These are phyloP conservation scores for Leptopilina drosophilae DNA, from an alignment of 2,888 invertebrate species.

Conservation along the genomic window DNA sequence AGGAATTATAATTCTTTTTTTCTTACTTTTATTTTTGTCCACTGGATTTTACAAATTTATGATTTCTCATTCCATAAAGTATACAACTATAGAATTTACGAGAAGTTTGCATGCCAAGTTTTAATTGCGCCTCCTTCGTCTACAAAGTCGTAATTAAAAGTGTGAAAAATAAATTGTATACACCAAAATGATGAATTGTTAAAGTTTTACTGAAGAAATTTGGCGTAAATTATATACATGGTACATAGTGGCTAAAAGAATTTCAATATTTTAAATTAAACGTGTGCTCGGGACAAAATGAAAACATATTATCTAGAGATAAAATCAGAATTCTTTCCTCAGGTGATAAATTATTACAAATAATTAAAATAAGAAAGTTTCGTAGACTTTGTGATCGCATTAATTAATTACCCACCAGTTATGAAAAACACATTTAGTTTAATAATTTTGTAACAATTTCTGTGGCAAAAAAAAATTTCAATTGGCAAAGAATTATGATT, in stretches of 20 bases:
- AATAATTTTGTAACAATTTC: too few relatives aligned
- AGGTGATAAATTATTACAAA: too few relatives aligned
- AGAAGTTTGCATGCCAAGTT: conserved; percentile 16
- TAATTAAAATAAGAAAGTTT: too few relatives aligned
- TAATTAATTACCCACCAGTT: too few relatives aligned
- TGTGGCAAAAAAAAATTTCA: too few relatives aligned
- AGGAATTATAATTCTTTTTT: background rate
- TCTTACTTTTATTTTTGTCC: too few relatives aligned
- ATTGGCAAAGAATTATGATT: too few relatives aligned
- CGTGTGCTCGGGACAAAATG: background rate
- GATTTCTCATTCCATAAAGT: background rate
- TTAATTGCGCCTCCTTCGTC: conserved; percentile 16
- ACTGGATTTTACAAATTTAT: background rate
- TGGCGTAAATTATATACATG: background rate
- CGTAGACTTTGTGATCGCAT: too few relatives aligned
- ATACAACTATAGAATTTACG: conserved; percentile 11
- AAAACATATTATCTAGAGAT: background rate
- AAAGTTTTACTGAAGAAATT: background rate
- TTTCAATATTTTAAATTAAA: background rate
- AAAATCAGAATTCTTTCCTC: background rate
- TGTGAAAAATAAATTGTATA: conserved; percentile 27
- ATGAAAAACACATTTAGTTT: too few relatives aligned
- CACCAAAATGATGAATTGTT: conserved; percentile 12
- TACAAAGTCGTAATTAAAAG: conserved; percentile 25
- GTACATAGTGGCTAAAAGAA: background rate